Conservation (phyloP, 2,113 vertebrate genomes). For the Glaucomys volans region DNA sequence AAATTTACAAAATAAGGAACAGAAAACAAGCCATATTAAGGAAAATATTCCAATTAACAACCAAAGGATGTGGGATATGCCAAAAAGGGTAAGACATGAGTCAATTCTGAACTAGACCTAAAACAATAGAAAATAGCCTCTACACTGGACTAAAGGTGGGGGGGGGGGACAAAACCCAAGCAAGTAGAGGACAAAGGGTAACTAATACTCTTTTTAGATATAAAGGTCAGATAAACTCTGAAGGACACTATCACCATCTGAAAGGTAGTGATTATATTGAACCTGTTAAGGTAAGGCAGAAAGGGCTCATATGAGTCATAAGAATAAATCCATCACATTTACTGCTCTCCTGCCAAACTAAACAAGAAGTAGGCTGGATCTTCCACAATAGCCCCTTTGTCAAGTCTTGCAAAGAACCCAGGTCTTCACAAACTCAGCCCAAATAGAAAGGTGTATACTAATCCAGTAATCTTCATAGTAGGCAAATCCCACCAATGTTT, state of each 20-base stretch:
- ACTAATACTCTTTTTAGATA: constrained; percentile 53
- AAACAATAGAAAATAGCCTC: constrained; percentile 54
- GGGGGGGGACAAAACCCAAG: neutral
- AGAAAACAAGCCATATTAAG: constrained; percentile 55
- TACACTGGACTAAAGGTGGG: neutral
- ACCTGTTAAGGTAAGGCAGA: constrained; percentile 38
- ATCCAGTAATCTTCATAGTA: constrained; percentile 37
- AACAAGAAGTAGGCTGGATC: neutral
- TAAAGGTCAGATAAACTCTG: constrained; percentile 73
- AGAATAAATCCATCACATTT: constrained; percentile 17
- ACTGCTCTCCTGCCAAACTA: constrained; percentile 43
- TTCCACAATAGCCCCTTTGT: neutral
- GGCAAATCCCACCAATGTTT: constrained; percentile 45
- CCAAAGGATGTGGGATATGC: neutral
- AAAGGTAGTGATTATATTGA: neutral
- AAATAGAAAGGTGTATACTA: constrained; percentile 33
- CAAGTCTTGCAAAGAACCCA: constrained; percentile 36
- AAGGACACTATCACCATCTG: constrained; percentile 5
- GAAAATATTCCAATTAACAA: constrained; percentile 44
- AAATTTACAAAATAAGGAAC: constrained; percentile 65
- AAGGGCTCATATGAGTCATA: constrained; percentile 69
- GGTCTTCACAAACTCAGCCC: constrained; percentile 36
- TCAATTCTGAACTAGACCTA: constrained; percentile 35
- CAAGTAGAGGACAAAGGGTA: constrained; percentile 50
- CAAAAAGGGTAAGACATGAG: neutral